Evolutionary conservation across 2,113 vertebrate species (phyloP).

Genomic region (Enhydra lutris): DNA sequence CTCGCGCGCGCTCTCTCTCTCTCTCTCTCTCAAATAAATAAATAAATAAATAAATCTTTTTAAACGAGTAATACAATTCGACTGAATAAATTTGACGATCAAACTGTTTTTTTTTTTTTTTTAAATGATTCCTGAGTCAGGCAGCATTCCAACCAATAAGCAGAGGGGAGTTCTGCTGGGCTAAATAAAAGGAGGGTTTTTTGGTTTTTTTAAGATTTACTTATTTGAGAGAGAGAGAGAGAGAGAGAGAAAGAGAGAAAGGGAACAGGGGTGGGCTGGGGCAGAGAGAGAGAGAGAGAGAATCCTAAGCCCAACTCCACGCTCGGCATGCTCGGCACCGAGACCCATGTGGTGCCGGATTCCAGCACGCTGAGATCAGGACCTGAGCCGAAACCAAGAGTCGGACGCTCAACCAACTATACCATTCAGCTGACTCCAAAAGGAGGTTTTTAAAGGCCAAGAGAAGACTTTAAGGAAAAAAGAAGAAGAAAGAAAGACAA

Average conservation of each 20-base stretch:
- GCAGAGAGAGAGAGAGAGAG: neutral
- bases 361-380: neutral
- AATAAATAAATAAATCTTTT: neutral
- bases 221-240: neutral
- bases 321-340: neutral
- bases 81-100: neutral
- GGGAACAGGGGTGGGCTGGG: too few relatives aligned
- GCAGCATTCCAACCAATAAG: neutral
- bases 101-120: neutral
- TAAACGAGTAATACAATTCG: neutral
- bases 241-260: neutral
- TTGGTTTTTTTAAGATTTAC: neutral
- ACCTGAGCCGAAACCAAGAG: neutral
- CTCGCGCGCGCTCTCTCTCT: neutral
- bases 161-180: neutral
- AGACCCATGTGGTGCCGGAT: neutral
- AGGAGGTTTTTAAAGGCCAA: neutral
- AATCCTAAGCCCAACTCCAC: neutral
- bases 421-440: neutral
- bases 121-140: neutral
- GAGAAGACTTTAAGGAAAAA: neutral
- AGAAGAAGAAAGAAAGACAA: neutral
- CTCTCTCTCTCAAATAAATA: neutral
- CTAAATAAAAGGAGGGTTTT: neutral
- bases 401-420: neutral